These are phyloP conservation scores for Spilosoma lubricipeda DNA, from an alignment of 2,888 invertebrate genomes.

Conservation along the genomic window DNA sequence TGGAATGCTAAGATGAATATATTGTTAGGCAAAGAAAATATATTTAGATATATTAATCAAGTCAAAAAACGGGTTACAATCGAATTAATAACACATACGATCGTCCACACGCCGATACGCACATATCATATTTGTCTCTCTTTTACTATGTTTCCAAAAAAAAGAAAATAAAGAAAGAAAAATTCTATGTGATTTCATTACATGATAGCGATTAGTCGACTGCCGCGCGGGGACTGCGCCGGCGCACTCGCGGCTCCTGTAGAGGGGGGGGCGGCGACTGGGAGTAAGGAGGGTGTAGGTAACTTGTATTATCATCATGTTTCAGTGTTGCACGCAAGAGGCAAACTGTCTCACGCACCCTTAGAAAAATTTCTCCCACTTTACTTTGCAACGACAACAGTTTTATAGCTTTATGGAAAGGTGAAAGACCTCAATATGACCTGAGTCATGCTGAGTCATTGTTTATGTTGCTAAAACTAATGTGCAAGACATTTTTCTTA, in stretches of 20 bases:
- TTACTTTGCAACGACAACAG: background rate
- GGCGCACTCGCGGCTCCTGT: conserved; percentile 69
- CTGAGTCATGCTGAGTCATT: conserved; percentile 12
- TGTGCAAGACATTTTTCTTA: conserved; percentile 31
- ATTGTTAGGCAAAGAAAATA: background rate
- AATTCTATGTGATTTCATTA: conserved; percentile 82
- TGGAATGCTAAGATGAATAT: background rate
- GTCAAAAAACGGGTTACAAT: conserved; percentile 67
- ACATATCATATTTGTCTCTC: conserved; percentile 83
- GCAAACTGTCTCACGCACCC: conserved; percentile 33
- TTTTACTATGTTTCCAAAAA: conserved; percentile 81
- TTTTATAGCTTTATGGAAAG: background rate
- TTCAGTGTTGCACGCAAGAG: conserved; percentile 38
- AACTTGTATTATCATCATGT: conserved; percentile 63
- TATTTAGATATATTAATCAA: conserved; percentile 60
- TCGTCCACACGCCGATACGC: conserved; percentile 84
- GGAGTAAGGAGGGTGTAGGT: conserved; percentile 65
- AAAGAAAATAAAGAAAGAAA: conserved; percentile 75
- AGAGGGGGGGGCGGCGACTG: conserved; percentile 66
- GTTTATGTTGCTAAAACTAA: conserved; percentile 8
- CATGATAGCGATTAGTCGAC: conserved; percentile 77
- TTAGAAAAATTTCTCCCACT: conserved; percentile 21
- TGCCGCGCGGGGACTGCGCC: conserved; percentile 65
- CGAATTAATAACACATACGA: conserved; percentile 79
- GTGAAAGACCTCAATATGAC: background rate